phyloP scores from a whole-genome alignment of 1,140 invertebrate species.

The Dreissena rostriformis region DNA sequence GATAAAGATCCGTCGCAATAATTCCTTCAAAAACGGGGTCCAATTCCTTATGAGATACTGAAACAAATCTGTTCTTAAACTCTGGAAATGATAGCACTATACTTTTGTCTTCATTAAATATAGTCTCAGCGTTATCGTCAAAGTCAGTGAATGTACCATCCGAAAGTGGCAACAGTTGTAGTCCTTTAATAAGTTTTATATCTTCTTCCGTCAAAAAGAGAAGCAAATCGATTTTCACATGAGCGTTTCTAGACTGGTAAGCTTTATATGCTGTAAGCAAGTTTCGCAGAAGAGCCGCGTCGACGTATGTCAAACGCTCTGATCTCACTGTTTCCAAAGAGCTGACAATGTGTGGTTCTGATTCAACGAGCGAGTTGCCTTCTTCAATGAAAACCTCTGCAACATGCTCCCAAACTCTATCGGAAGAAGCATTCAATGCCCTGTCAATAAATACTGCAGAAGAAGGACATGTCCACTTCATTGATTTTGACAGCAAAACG shows the following conservation, averaged over 20 bases:
- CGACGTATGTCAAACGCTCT: background rate
- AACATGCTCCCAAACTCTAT: constrained; percentile 9
- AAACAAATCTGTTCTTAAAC: no score
- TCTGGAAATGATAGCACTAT: background rate
- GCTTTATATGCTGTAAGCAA: background rate
- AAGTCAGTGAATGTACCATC: constrained; percentile 11
- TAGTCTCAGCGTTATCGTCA: background rate
- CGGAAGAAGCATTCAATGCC: background rate
- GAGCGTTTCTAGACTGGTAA: background rate
- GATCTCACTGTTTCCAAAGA: background rate
- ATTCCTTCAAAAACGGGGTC: no score
- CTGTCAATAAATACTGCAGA: no score
- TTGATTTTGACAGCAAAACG: no score
- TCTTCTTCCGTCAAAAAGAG: background rate
- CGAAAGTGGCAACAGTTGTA: constrained; percentile 14
- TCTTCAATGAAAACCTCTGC: background rate
- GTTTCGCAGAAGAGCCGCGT: background rate
- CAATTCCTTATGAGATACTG: no score
- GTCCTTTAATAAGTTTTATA: background rate
- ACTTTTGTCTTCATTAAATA: background rate
- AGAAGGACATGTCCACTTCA: no score
- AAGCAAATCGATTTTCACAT: constrained; percentile 4
- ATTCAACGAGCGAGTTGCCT: background rate
- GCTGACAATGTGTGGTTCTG: background rate
- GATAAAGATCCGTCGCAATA: no score